Evolutionary conservation across 2,888 invertebrate genomes (phyloP), one percentile per base, ranked within the genome.

Genomic region (Agonopterix subpropinquella): DNA sequence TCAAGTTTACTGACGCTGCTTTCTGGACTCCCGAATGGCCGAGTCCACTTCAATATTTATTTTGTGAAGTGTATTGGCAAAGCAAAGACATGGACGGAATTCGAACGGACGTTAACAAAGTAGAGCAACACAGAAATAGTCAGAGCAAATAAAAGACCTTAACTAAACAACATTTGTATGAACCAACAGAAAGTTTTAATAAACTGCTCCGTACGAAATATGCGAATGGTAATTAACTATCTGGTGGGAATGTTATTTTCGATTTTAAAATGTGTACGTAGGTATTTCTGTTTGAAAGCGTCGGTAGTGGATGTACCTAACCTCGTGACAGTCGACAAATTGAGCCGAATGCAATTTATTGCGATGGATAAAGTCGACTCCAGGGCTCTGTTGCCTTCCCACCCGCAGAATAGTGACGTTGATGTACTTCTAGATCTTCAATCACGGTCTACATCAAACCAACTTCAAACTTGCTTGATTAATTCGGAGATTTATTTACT

Each of bases 311-410:
- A 28, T 28, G 28, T 28, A 28, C n/a, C n/a, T n/a, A n/a, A 2
- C 48, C 51, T 50, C 46, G 51, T 47, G 61, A 56, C 61, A 62
- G 52, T 59, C 54, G 59, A 69, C 69, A 71, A 73, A 74, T 74
- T 62, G 69, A 59, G 53, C 50, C 62, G 55, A 66, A 65, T 70
- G 64, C 68, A 67, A 75, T 75, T 69, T 71, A 73, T 73, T 62
- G 65, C 60, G 52, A 49, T 49, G 58, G 59, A 64, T 70, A 64
- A 67, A 64, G 59, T 57, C 60, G 55, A 58, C 58, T 58, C 59
- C 49, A 60, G 56, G 54, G 59, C 61, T 50, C 59, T 55, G 52
- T 53, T 55, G 54, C 51, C 53, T 47, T 52, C 10, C 11, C 8
- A n/a, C 52, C 55, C 49, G 41, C 50, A 39, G 15, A 39, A 54